Percentiles rank a stretch among this genome's conserved stretches.
Evolutionary conservation across 2,113 vertebrate species (phyloP).

Genomic region (Siphamia tubifer): DNA sequence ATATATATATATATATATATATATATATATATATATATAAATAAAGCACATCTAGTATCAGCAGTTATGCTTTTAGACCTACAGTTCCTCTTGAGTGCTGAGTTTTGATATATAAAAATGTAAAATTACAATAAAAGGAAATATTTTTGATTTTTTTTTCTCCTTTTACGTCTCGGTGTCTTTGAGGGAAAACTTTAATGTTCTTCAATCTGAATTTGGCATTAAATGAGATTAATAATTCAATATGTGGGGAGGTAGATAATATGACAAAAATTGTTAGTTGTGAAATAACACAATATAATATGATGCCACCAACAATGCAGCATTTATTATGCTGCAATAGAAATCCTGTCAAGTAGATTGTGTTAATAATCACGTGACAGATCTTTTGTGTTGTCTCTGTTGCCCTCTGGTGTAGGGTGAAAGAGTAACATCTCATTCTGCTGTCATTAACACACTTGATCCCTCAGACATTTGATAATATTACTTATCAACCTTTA

Average conservation of each 20-base stretch:
- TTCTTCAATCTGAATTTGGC: too few species aligned
- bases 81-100: conserved; percentile 47
- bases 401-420: conserved; percentile 30
- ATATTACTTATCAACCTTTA: too few species aligned
- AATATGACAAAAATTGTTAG: background rate
- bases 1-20: too few species aligned
- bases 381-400: background rate
- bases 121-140: conserved; percentile 65
- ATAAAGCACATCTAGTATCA: conserved; percentile 30
- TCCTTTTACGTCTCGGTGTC: background rate
- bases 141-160: conserved; percentile 48
- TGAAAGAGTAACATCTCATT: background rate
- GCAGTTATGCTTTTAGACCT: conserved; percentile 49
- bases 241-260: background rate
- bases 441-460: background rate
- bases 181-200: too few species aligned
- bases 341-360: background rate
- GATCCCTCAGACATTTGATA: background rate
- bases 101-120: conserved; percentile 73
- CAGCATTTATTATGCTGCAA: background rate
- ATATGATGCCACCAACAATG: background rate
- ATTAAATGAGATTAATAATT: too few species aligned
- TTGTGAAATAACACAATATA: too few species aligned
- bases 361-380: background rate
- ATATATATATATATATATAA: too few species aligned